Percentiles rank a stretch among this genome's conserved stretches.
Evolutionary conservation across 2,888 invertebrate species (phyloP).

Genomic region (Erebia aethiops): DNA sequence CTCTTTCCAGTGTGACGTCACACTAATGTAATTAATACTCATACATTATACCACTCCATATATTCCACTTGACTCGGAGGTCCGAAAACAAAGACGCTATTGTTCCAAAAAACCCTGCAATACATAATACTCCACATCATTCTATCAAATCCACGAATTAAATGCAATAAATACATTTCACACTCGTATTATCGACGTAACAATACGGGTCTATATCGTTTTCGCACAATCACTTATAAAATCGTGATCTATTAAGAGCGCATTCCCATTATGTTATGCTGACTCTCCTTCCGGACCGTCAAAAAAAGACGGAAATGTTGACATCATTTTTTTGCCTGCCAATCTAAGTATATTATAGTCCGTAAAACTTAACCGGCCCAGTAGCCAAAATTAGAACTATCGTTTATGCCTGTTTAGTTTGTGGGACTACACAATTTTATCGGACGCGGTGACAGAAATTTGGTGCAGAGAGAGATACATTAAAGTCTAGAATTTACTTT

Average conservation of each 20-base stretch:
- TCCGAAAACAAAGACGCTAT: slow-evolving; percentile 38
- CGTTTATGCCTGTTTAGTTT: too few relatives aligned
- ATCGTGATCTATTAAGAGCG: slow-evolving; percentile 72
- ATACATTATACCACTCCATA: not conserved
- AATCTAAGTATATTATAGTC: too few relatives aligned
- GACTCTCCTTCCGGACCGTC: not conserved
- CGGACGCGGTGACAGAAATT: not conserved
- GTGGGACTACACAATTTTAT: not conserved
- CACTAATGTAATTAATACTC: slow-evolving; percentile 25
- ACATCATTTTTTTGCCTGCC: not conserved
- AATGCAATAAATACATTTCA: slow-evolving; percentile 63
- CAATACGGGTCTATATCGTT: slow-evolving; percentile 51
- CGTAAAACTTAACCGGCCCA: too few relatives aligned
- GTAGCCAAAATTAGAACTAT: too few relatives aligned
- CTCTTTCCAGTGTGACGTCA: not conserved
- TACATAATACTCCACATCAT: slow-evolving; percentile 44
- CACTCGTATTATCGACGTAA: slow-evolving; percentile 57
- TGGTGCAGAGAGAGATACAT: too few relatives aligned
- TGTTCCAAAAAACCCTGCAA: slow-evolving; percentile 34
- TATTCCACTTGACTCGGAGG: not conserved
- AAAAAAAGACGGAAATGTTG: not conserved
- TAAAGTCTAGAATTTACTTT: not conserved
- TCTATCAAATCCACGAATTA: slow-evolving; percentile 63
- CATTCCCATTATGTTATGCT: slow-evolving; percentile 37
- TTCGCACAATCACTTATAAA: slow-evolving; percentile 64